These are phyloP conservation scores for Macquaria ambigua DNA, from an alignment of 2,113 vertebrate species.

Conservation along the genomic window DNA sequence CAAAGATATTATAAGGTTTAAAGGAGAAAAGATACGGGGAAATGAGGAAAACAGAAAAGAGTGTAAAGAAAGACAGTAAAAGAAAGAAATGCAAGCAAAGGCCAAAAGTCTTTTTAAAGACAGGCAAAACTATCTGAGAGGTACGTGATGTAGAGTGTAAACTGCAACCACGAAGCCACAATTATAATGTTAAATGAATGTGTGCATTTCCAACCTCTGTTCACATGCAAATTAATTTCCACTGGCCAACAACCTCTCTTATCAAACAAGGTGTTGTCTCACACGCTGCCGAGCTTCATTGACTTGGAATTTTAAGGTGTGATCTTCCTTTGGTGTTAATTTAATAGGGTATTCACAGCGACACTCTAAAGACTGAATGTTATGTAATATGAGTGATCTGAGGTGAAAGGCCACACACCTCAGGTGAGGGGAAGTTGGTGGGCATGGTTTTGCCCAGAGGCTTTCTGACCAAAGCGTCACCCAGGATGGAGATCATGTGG, in stretches of 20 bases:
- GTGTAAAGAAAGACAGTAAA: background rate
- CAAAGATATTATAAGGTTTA: background rate
- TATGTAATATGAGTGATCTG: background rate
- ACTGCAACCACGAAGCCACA: background rate
- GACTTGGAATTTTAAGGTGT: constrained; percentile 23
- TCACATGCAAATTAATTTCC: constrained; percentile 1
- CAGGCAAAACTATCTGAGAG: background rate
- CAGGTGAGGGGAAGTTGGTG: constrained; percentile 90
- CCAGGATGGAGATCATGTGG: constrained; percentile 88
- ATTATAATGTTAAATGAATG: background rate
- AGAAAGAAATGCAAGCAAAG: background rate
- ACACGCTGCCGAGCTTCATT: background rate
- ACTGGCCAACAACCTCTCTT: background rate
- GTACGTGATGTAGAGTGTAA: background rate
- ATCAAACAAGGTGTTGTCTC: constrained; percentile 4
- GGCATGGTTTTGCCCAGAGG: constrained; percentile 85
- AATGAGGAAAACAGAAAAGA: background rate
- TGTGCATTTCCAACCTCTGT: constrained; percentile 4
- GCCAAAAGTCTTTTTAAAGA: background rate
- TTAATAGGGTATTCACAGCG: background rate
- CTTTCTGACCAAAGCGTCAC: constrained; percentile 87
- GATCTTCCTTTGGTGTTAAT: background rate
- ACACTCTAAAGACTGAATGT: background rate
- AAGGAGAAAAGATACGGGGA: background rate
- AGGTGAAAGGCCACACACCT: constrained; percentile 80